phyloP scores from a whole-genome alignment of 2,888 invertebrate genomes.

The Xanthorhoe designata region DNA sequence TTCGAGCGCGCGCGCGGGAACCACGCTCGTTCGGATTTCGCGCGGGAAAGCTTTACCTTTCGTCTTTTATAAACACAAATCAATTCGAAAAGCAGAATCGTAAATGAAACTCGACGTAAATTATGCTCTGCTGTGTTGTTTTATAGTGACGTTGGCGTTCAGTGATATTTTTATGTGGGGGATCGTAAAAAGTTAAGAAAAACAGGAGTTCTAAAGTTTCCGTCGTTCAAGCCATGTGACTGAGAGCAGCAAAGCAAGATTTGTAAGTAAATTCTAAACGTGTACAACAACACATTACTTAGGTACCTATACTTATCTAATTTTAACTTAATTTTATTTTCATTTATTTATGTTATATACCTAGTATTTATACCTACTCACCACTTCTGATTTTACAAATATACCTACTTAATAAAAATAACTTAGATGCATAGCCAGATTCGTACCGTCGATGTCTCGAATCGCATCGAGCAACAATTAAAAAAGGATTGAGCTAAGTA shows the following conservation, averaged over 20 bases:
- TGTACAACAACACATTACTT: conserved; percentile 20
- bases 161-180: conserved; percentile 67
- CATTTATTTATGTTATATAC: too few relatives aligned
- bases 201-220: conserved; percentile 74
- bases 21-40: conserved; percentile 46
- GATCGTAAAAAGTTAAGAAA: conserved; percentile 68
- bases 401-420: too few relatives aligned
- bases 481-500: neutral
- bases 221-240: conserved; percentile 80
- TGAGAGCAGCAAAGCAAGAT: conserved; percentile 68
- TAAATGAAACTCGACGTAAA: conserved; percentile 49
- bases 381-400: neutral
- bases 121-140: conserved; percentile 59
- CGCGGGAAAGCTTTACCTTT: conserved; percentile 36
- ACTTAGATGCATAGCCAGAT: too few relatives aligned
- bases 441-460: too few relatives aligned
- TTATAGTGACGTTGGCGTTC: conserved; percentile 58
- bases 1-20: conserved; percentile 66
- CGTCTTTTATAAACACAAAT: conserved; percentile 49
- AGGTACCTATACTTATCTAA: too few relatives aligned
- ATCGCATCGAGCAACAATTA: too few relatives aligned
- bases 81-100: conserved; percentile 40
- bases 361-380: neutral
- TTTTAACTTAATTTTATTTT: conserved; percentile 7
- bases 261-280: conserved; percentile 68